A percentile compares a stretch with the other conserved stretches of the same genome.
Conservation (phyloP, 2,888 invertebrate genomes). For the Cremastinae sp. region DNA sequence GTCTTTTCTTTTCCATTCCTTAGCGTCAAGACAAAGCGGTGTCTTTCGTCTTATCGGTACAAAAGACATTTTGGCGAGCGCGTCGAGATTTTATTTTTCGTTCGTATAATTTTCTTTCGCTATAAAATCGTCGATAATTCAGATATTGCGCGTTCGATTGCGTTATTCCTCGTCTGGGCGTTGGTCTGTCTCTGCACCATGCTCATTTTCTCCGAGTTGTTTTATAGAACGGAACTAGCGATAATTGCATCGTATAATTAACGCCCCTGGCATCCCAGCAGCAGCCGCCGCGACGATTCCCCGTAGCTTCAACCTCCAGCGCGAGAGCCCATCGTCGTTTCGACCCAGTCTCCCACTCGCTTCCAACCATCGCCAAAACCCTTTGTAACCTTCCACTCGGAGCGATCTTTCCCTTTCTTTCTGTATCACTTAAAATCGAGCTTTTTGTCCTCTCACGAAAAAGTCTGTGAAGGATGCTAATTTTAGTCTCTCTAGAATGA, state of each 20-base stretch:
- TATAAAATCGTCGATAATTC: background rate
- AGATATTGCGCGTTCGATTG: slow-evolving; percentile 6
- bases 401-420: too few relatives aligned
- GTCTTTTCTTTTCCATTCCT: too few relatives aligned
- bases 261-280: slow-evolving; percentile 53
- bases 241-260: slow-evolving; percentile 65
- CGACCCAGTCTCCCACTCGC: background rate
- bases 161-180: background rate
- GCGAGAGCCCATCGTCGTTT: background rate
- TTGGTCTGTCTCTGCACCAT: slow-evolving; percentile 29
- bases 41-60: too few relatives aligned
- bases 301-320: slow-evolving; percentile 14
- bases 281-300: slow-evolving; percentile 13
- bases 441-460: too few relatives aligned
- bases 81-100: too few relatives aligned
- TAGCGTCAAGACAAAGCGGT: too few relatives aligned
- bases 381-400: too few relatives aligned
- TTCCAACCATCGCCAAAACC: slow-evolving; percentile 9
- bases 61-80: too few relatives aligned
- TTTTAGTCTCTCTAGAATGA: too few relatives aligned
- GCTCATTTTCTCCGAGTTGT: slow-evolving; percentile 53
- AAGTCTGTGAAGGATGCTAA: too few relatives aligned
- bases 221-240: slow-evolving; percentile 60
- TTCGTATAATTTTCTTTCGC: too few relatives aligned
- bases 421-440: too few relatives aligned